Percentiles rank a stretch among this genome's conserved stretches.
Evolutionary conservation across 1,140 invertebrate species (phyloP).

Genomic region (Pseudomyrmex pallidus): DNA sequence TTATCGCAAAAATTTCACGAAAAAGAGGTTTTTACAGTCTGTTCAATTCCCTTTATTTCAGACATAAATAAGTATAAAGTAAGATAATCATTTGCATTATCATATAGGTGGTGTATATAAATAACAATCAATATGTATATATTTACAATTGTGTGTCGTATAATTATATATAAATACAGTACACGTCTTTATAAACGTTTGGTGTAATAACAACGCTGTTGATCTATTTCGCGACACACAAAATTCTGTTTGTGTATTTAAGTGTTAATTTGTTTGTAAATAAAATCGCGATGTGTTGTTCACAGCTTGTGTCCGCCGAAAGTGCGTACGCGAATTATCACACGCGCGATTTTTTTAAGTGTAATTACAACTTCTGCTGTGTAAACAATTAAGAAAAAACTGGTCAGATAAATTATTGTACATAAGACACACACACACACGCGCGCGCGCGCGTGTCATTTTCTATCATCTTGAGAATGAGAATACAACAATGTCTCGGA

Average conservation of each 20-base stretch:
- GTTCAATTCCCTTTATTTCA: neutral
- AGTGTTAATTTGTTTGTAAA: neutral
- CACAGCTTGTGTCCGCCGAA: neutral
- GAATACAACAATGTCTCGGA: neutral
- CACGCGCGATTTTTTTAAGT: too few species aligned
- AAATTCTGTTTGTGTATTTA: neutral
- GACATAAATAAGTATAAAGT: conserved; percentile 34
- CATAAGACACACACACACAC: too few species aligned
- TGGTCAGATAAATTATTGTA: neutral
- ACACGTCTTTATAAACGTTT: conserved; percentile 8
- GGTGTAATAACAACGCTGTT: neutral
- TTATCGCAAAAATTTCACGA: neutral
- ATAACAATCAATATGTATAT: conserved; percentile 37
- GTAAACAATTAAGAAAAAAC: neutral
- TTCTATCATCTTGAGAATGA: neutral
- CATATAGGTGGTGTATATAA: conserved; percentile 1
- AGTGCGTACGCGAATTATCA: too few species aligned
- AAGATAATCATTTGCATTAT: neutral
- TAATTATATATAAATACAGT: conserved; percentile 20
- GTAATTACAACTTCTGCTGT: too few species aligned
- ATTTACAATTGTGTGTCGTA: conserved; percentile 29
- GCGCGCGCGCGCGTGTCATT: too few species aligned
- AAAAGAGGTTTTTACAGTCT: neutral
- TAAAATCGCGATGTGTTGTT: neutral
- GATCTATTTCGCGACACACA: neutral